Evolutionary conservation across 2,888 invertebrate species (phyloP), one percentile per base, ranked within the genome.

Genomic region (Nasonia oneida): DNA sequence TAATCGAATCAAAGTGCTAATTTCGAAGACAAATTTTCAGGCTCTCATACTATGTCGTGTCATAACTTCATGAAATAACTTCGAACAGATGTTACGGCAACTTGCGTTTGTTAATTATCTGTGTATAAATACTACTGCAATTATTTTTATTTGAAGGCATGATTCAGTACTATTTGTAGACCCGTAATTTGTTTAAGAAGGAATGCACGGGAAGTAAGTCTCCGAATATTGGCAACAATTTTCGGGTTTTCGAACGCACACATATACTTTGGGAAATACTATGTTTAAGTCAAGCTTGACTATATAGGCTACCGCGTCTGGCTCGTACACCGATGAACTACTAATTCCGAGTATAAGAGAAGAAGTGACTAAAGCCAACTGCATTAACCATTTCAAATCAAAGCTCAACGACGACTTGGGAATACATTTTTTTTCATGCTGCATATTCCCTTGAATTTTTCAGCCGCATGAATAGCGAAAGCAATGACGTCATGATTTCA

Each of bases 401-500:
- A 47, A 47, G 47, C 47, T 47, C 1, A 1, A 8, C 42, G 37
- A 37, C 10, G 10, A 42, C 10, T 42, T 10, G 42, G 2, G 47
- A 47, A 47, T 61, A 5, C 5, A 18, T 2, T 61, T 61, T 61
- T 61, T 18, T 61, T 61, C 23, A n/a, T 8, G 23, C 6, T 61
- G 5, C 8, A 53, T 57, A 57, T n/a, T 57, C 6, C 18, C 57
- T 61, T n/a, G 57, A 23, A 57, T 57, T 23, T n/a, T n/a, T 61
- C n/a, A 61, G 18, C 15, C 6, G 6, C 2, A 14, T 67, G 29
- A 67, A n/a, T 67, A 14, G 33, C 14, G 33, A 67, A 29, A 67
- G 33, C 12, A 67, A 67, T 47, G 73, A 73, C 73, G 73, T 73
- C 47, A 73, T 14, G 14, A 73, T 47, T n/a, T 73, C 42, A 73